These are phyloP conservation scores for Scaptomyza flava DNA, from an alignment of 2,888 invertebrate genomes.

Conservation along the genomic window DNA sequence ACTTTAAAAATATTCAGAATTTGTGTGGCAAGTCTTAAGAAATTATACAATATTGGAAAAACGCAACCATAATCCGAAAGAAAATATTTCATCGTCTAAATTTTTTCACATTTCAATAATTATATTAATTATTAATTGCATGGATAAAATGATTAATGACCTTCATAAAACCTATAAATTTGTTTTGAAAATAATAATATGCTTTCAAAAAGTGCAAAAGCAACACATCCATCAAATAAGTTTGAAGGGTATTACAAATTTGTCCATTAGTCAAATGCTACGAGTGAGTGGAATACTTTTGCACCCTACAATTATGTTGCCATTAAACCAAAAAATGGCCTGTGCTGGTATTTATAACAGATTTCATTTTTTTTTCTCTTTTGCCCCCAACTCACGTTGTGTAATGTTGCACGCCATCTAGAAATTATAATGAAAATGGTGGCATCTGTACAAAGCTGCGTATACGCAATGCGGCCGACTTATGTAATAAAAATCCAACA, in stretches of 20 bases:
- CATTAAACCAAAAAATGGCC: slow-evolving; percentile 52
- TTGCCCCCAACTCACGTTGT: slow-evolving; percentile 15
- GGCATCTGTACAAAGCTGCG: slow-evolving; percentile 56
- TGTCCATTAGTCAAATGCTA: background rate
- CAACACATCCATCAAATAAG: background rate
- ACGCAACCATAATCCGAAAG: background rate
- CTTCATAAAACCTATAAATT: no score
- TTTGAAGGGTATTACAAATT: slow-evolving; percentile 5
- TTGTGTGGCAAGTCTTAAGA: background rate
- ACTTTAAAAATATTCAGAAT: background rate
- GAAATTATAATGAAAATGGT: slow-evolving; percentile 70
- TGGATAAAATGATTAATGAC: background rate
- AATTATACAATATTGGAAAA: background rate
- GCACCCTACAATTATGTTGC: slow-evolving; percentile 67
- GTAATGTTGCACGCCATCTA: slow-evolving; percentile 64
- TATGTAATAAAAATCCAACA: slow-evolving; percentile 74
- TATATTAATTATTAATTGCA: background rate
- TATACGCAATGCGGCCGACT: slow-evolving; percentile 70
- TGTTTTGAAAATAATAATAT: background rate
- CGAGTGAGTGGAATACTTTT: background rate
- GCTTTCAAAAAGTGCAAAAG: no score
- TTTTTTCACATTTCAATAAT: background rate
- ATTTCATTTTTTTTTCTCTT: slow-evolving; percentile 47
- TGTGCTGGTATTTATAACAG: slow-evolving; percentile 63
- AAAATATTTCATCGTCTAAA: background rate